A percentile compares a stretch with the other conserved stretches of the same genome.
Conservation (phyloP, 1,140 invertebrate species). For the Lordiphosa stackelbergi region DNA sequence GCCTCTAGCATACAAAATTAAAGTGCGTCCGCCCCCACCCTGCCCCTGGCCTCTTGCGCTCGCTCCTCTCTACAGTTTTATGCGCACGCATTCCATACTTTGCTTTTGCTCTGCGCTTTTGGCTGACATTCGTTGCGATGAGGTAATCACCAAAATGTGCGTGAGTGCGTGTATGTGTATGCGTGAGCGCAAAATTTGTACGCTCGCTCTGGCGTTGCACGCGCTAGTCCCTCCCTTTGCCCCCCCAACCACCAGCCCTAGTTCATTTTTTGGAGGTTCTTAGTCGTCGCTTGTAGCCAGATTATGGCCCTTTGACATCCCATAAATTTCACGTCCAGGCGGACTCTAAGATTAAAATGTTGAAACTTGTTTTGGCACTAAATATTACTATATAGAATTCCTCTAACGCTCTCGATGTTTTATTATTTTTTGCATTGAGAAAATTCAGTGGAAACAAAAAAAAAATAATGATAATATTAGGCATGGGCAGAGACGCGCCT, state of each 20-base stretch:
- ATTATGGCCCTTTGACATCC: slow-evolving; percentile 74
- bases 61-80: slow-evolving; percentile 6
- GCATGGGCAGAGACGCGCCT: slow-evolving; percentile 3
- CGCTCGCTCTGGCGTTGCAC: slow-evolving; percentile 50
- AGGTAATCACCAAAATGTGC: slow-evolving; percentile 61
- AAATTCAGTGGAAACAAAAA: slow-evolving; percentile 23
- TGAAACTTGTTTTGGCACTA: slow-evolving; percentile 49
- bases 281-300: slow-evolving; percentile 29
- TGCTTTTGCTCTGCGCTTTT: slow-evolving; percentile 50
- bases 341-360: slow-evolving; percentile 58
- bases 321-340: slow-evolving; percentile 70
- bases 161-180: slow-evolving; percentile 29
- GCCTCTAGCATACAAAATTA: slow-evolving; percentile 40
- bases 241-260: slow-evolving; percentile 8
- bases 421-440: slow-evolving; percentile 43
- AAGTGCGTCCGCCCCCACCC: slow-evolving; percentile 15
- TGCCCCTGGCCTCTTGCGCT: too few relatives aligned
- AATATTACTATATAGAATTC: slow-evolving; percentile 7
- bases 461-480: too few relatives aligned
- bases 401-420: not conserved
- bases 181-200: slow-evolving; percentile 57
- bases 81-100: slow-evolving; percentile 65
- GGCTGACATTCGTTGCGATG: slow-evolving; percentile 69
- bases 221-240: slow-evolving; percentile 30
- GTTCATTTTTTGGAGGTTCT: slow-evolving; percentile 27